Conservation (phyloP, 2,888 invertebrate species). For the Caenorhabditis sp. region DNA sequence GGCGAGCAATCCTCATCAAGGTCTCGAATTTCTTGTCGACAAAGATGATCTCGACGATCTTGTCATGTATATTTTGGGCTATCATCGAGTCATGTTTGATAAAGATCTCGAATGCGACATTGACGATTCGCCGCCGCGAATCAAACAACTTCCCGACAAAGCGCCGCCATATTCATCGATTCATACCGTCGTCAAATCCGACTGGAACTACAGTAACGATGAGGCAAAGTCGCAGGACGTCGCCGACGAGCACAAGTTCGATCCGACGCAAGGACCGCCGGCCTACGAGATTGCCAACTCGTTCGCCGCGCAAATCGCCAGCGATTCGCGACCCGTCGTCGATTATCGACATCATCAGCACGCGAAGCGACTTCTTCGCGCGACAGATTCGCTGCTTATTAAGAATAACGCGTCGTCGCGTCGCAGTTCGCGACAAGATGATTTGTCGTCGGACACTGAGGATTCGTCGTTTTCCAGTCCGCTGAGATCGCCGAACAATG, state of each 20-base stretch:
- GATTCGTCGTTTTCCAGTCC: slow-evolving; percentile 52
- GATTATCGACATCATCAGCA: not conserved
- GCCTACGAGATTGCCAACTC: slow-evolving; percentile 54
- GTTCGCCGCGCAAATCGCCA: slow-evolving; percentile 32
- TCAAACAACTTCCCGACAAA: slow-evolving; percentile 32
- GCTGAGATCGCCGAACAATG: slow-evolving; percentile 34
- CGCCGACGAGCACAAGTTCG: slow-evolving; percentile 60
- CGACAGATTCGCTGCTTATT: slow-evolving; percentile 55
- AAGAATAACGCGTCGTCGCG: slow-evolving; percentile 31
- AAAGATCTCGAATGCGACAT: slow-evolving; percentile 38
- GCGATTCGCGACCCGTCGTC: not conserved
- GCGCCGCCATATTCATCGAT: slow-evolving; percentile 63
- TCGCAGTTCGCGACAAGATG: slow-evolving; percentile 16
- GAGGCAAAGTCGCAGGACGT: slow-evolving; percentile 16
- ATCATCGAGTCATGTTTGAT: slow-evolving; percentile 41
- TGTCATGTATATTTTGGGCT: slow-evolving; percentile 69
- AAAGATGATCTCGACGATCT: slow-evolving; percentile 72
- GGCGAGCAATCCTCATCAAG: slow-evolving; percentile 58
- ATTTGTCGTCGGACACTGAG: slow-evolving; percentile 51
- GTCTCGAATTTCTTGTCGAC: slow-evolving; percentile 71
- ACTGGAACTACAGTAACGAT: slow-evolving; percentile 61
- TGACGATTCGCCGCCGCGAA: slow-evolving; percentile 37
- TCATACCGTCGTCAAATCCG: slow-evolving; percentile 62
- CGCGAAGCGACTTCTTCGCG: slow-evolving; percentile 53
- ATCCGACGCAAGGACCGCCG: slow-evolving; percentile 71